Percentiles rank a stretch among this genome's conserved stretches.
Evolutionary conservation across 2,113 vertebrate genomes (phyloP).

Genomic region (Macroglossus sobrinus): DNA sequence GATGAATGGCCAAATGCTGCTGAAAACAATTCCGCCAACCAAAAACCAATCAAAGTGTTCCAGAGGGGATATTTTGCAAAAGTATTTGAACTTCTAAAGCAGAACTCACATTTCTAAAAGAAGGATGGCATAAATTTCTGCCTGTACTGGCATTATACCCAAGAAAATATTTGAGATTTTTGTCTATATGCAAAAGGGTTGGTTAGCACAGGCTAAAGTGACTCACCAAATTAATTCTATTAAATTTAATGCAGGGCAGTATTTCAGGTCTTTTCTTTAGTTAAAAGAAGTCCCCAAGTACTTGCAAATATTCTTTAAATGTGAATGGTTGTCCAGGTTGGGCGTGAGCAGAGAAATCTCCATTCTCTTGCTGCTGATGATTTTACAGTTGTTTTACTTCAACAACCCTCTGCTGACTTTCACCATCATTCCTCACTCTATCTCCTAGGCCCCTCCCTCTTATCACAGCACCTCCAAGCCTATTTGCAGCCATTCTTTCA

Average conservation of each 20-base stretch:
- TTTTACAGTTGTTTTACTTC: background rate
- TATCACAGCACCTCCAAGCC: background rate
- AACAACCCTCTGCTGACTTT: background rate
- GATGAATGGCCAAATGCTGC: slow-evolving; percentile 26
- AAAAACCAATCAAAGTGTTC: slow-evolving; percentile 41
- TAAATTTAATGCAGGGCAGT: background rate
- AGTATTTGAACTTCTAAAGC: slow-evolving; percentile 41
- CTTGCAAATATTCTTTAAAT: background rate
- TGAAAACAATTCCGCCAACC: slow-evolving; percentile 33
- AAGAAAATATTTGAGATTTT: slow-evolving; percentile 25
- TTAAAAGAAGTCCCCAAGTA: background rate
- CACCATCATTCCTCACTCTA: background rate
- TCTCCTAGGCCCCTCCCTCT: background rate
- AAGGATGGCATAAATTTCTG: background rate
- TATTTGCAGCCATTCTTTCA: background rate
- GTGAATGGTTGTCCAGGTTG: background rate
- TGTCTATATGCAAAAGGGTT: background rate
- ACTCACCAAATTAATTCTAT: background rate
- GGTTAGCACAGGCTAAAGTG: background rate
- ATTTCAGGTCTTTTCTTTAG: background rate
- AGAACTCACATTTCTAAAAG: slow-evolving; percentile 34
- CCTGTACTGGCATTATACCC: background rate
- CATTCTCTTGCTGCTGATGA: background rate
- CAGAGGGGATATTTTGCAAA: slow-evolving; percentile 21
- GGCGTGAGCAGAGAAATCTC: background rate